Base-by-base conservation (phyloP, 1,140 invertebrate species). In the Cydia splendana region DNA sequence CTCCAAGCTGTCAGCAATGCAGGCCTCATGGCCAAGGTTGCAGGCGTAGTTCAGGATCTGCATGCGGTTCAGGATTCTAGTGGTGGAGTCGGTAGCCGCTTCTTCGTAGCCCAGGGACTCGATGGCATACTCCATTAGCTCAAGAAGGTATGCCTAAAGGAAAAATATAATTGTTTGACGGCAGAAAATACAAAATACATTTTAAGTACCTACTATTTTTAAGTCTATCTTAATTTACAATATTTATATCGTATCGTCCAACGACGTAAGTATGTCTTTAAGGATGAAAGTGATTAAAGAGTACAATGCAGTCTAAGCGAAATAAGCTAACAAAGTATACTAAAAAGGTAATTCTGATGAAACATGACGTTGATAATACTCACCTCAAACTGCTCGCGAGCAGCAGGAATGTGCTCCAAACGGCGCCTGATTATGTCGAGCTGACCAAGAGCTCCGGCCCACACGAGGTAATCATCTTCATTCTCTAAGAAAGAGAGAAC, bases 401-500 rank as follows among this genome's bases (percentile, higher is more conserved):
- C 85, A 20, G 20, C 73, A 24, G 87, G 84, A 76, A 91, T 71
- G 76, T 91, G 85, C 38, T 89, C 85, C 7, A 94, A 78, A 65
- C 93, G 91, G 77, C 87, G 88, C 42, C 93, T 88, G 65, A 95
- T 83, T 86, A 89, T 94, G 34, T 89, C 91, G n/a, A 95, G 93
- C 45, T 94, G 94, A 42, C 87, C 91, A 15, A 95, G 92, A 12
- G 95, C 95, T 1, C 95, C 88, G 28, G 91, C 89, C 96, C 96
- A 97, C 4, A 96, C 95, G 57, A 95, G 92, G 76, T 95, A 95
- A 69, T 96, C 94, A 5, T 88, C 94, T 85, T 97, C 96, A 7
- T 94, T 87, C 57, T 89, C 86, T 57, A 97, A 82, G 84, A 96
- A 96, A 1, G 93, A 88, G 0, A 95, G 90, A 4, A 96, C 89